These are phyloP conservation scores for Sitophilus oryzae DNA, from an alignment of 1,140 invertebrate species.

Conservation along the genomic window DNA sequence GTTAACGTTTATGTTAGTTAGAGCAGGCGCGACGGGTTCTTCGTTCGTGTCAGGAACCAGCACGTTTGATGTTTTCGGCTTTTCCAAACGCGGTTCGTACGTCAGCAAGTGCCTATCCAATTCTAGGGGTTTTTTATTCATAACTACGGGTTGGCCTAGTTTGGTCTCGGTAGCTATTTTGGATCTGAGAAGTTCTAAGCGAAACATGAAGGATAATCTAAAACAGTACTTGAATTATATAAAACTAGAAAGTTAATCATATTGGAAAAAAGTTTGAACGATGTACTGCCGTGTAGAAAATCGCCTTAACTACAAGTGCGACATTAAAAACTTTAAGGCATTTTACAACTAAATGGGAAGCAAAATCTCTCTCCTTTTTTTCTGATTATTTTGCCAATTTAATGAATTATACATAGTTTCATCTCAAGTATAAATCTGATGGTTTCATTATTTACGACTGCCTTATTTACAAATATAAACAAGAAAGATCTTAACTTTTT, in stretches of 20 bases:
- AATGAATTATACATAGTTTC: too few species aligned
- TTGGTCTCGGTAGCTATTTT: slow-evolving; percentile 46
- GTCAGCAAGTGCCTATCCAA: slow-evolving; percentile 33
- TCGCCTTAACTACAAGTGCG: too few species aligned
- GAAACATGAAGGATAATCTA: slow-evolving; percentile 63
- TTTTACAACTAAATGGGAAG: too few species aligned
- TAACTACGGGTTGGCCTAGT: not conserved
- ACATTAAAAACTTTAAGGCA: too few species aligned
- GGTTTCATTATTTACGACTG: too few species aligned
- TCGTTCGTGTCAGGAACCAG: slow-evolving; percentile 10
- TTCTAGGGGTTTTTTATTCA: slow-evolving; percentile 30
- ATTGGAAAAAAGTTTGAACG: not conserved
- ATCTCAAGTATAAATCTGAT: too few species aligned
- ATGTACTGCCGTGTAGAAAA: too few species aligned
- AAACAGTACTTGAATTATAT: not conserved
- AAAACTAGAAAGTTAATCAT: not conserved
- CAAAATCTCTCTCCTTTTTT: too few species aligned
- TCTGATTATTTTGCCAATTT: too few species aligned
- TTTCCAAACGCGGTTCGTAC: slow-evolving; percentile 22
- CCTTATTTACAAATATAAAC: too few species aligned
- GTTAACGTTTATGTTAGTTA: slow-evolving; percentile 18
- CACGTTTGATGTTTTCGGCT: slow-evolving; percentile 9
- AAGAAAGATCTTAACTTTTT: too few species aligned
- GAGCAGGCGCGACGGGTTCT: slow-evolving; percentile 1
- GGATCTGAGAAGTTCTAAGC: slow-evolving; percentile 72